Base-by-base conservation (phyloP, 2,888 invertebrate species). In the Embidobia sp. region DNA sequence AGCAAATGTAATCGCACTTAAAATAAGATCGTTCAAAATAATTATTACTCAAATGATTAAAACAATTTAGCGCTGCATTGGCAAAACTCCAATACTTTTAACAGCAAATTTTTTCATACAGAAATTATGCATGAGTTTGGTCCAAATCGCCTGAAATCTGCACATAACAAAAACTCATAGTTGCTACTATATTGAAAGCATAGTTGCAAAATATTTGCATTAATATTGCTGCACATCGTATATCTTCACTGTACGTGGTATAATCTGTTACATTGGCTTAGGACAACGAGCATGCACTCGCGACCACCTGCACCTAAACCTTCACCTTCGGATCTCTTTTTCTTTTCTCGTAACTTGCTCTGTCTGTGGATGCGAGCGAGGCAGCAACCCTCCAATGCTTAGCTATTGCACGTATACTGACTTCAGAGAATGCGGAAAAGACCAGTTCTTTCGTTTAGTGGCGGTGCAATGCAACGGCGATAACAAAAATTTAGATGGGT, bases 301-400 rank as follows among this genome's bases (percentile, higher is more conserved):
- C 72, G 72, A 55, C 72, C 72, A 72, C 64, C 72, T 72, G 72
- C 42, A 55, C 49, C 64, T 55, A 72, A 72, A 72, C 72, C 72
- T 72, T 72, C 64, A 72, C 72, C 64, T 72, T 63, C 55, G 48
- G 55, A 44, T 55, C 69, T 57, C 31, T 31, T 46, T 67, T 55
- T 48, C 67, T 57, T 31, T 33, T 10, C 35, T 48, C 31, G 27
- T 57, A 19, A n/a, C 26, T 55, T 8, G 31, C 37, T 55, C 48
- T 26, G 63, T 59, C 59, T 49, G 27, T 11, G 7, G 22, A 55
- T 19, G 53, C 11, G 18, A 49, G 42, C 19, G 13, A 63, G 46
- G 51, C 53, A 72, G 61, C 61, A 53, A 70, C 70, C 70, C 70
- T 70, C 70, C 51, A 26, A 70, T 55, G 53, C 66, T 66, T 29